Conservation (phyloP, 1,140 invertebrate genomes). For the Vollenhovia emeryi region DNA sequence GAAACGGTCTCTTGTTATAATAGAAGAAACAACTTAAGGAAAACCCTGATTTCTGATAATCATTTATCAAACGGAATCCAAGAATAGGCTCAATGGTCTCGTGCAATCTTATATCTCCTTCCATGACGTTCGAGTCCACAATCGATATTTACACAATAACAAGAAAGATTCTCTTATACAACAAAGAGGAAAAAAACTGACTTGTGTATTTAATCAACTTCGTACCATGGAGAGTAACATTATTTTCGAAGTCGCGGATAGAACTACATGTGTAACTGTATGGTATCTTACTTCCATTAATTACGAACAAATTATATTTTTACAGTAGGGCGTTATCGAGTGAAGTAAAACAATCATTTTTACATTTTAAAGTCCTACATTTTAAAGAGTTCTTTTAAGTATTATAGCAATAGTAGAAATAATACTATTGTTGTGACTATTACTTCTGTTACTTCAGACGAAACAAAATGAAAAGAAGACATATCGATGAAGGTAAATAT, state of each 20-base stretch:
- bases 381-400: background rate
- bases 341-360: background rate
- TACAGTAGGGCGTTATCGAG: background rate
- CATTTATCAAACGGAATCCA: background rate
- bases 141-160: background rate
- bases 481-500: slow-evolving; percentile 64
- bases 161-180: background rate
- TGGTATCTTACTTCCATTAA: background rate
- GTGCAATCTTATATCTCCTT: too few relatives aligned
- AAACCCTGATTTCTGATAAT: background rate
- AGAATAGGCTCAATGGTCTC: background rate
- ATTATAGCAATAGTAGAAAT: background rate
- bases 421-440: background rate
- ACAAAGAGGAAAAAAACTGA: too few relatives aligned
- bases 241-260: too few relatives aligned
- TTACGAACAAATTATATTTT: background rate
- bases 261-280: background rate
- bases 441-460: background rate
- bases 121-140: background rate
- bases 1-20: too few relatives aligned
- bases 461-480: background rate
- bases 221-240: background rate
- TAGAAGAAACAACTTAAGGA: background rate
- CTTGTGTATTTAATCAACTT: background rate
- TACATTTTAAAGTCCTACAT: background rate